Base-by-base conservation (phyloP, 2,113 vertebrate genomes). In the Todiramphus chloris region DNA sequence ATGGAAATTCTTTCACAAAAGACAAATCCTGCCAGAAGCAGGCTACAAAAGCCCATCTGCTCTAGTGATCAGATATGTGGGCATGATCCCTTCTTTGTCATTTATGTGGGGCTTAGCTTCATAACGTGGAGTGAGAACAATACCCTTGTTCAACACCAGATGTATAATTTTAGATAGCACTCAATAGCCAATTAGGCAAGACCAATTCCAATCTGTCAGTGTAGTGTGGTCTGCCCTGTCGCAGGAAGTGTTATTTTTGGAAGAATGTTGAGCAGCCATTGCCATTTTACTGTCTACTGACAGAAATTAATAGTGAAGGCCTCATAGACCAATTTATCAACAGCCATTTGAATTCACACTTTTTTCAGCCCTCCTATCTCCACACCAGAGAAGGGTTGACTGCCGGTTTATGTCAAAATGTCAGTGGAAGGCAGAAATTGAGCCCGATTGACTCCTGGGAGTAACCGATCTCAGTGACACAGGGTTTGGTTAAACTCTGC, bases 171-270 rank as follows among this genome's bases (percentile, higher is more conserved):
- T 91, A 90, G 96, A 97, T 96, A 95, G 81, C 96, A 96, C 97
- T 98, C 96, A 97, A 96, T 97, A 97, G 92, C 75, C 97, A 98
- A 95, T 84, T 95, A 93, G 97, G 94, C 93, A 94, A 98, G 97
- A 98, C 97, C 97, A 84, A 98, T 98, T 98, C 97, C 97, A 97
- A 97, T 98, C 98, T 98, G 98, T 98, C 98, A 98, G 97, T 96
- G 79, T 93, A 98, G 97, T 98, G 98, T 98, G 97, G 97, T 97
- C 97, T 98, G 97, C 97, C 96, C 97, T 98, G 93, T 94, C 94
- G 94, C 97, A 98, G 97, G 93, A 98, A 97, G 93, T 99, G 98
- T 98, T 99, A 97, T 98, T 99, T 99, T 99, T 99, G 99, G 98
- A 99, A 98, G 59, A 92, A 94, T 96, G 96, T 90, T 94, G 97